phyloP scores from a whole-genome alignment of 2,888 invertebrate genomes.

The Zootermopsis nevadensis region DNA sequence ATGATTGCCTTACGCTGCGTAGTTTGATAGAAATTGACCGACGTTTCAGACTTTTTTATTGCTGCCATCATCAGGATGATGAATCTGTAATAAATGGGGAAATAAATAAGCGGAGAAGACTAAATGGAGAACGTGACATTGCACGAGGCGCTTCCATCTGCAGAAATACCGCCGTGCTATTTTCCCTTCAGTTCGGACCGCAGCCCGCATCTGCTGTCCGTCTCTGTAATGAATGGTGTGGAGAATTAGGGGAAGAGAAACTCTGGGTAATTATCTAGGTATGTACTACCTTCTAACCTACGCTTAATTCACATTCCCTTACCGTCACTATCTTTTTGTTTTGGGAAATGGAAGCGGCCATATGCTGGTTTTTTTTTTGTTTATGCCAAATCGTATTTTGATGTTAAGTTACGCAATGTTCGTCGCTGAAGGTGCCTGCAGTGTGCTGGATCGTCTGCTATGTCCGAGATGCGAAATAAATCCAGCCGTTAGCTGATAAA shows the following conservation, averaged over 20 bases:
- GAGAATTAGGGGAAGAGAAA: neutral
- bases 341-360: neutral
- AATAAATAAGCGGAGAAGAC: no score
- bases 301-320: neutral
- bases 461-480: neutral
- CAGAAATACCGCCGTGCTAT: no score
- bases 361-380: neutral
- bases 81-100: no score
- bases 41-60: no score
- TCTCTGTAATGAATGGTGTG: conserved; percentile 2
- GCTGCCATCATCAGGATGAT: no score
- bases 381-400: neutral
- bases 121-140: no score
- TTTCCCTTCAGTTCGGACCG: no score
- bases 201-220: neutral
- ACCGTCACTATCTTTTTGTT: neutral
- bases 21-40: no score
- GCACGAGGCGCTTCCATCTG: no score
- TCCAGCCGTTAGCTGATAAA: neutral
- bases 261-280: neutral
- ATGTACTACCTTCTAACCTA: neutral
- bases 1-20: no score
- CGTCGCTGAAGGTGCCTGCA: neutral
- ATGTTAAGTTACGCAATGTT: neutral
- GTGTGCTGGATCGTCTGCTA: neutral